phyloP scores from a whole-genome alignment of 2,113 vertebrate species.

The Pterocles orientalis region DNA sequence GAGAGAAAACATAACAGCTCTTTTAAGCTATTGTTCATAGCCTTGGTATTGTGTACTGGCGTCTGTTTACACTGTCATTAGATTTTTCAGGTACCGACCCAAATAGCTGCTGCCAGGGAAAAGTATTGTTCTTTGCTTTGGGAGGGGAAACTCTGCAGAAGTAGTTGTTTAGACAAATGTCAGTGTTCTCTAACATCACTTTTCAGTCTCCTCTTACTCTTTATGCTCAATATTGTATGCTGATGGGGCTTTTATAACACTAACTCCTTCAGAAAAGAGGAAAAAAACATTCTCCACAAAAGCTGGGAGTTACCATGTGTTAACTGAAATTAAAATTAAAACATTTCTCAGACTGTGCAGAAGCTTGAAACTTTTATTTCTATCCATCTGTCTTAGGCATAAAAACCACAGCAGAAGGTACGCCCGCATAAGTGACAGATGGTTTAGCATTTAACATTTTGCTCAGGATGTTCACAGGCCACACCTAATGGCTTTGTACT shows the following conservation, averaged over 20 bases:
- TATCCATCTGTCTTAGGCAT: not conserved
- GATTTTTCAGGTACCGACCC: not conserved
- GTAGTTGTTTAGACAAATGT: slow-evolving; percentile 10
- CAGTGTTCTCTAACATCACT: not conserved
- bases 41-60: not conserved
- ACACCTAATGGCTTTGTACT: not conserved
- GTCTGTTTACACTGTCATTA: slow-evolving; percentile 2
- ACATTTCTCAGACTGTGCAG: not conserved
- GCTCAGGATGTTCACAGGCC: not conserved
- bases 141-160: slow-evolving; percentile 26
- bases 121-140: slow-evolving; percentile 10
- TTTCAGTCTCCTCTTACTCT: not conserved
- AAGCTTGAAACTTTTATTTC: not conserved
- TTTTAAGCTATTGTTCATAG: slow-evolving; percentile 37
- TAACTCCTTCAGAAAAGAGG: not conserved
- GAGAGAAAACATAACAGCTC: not conserved
- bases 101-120: not conserved
- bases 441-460: not conserved
- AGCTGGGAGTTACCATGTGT: not conserved
- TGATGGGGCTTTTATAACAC: not conserved
- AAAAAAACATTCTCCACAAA: not conserved
- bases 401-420: not conserved
- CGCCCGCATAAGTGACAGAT: not conserved
- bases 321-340: not conserved
- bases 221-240: not conserved